These are phyloP conservation scores for Crioceris asparagi DNA, from an alignment of 2,888 invertebrate genomes.

Conservation along the genomic window DNA sequence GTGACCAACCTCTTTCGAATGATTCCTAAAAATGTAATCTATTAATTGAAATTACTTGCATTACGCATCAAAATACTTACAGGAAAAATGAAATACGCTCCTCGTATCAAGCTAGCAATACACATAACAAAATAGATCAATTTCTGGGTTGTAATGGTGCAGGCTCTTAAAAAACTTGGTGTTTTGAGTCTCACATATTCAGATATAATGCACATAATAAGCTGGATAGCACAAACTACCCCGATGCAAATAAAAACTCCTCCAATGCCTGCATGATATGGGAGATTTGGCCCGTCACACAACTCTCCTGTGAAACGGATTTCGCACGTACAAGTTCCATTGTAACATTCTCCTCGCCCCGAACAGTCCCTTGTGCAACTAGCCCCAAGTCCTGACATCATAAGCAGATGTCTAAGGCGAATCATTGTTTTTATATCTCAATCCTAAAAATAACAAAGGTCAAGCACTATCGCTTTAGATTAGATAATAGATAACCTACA, in stretches of 20 bases:
- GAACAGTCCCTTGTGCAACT: constrained; percentile 71
- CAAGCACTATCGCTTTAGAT: no score
- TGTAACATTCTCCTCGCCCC: constrained; percentile 83
- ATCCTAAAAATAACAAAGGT: no score
- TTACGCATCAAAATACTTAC: constrained; percentile 45
- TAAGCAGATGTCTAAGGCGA: constrained; percentile 35
- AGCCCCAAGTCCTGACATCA: constrained; percentile 33
- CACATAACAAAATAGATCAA: constrained; percentile 79
- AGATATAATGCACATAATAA: constrained; percentile 70
- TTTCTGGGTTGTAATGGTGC: constrained; percentile 83
- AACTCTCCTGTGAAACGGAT: constrained; percentile 76
- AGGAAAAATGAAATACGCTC: constrained; percentile 83
- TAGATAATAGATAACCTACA: no score
- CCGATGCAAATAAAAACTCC: constrained; percentile 75
- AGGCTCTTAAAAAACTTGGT: constrained; percentile 69
- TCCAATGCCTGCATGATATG: constrained; percentile 64
- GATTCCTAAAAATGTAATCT: constrained; percentile 50
- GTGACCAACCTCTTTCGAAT: constrained; percentile 75
- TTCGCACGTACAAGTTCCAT: constrained; percentile 86
- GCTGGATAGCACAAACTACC: constrained; percentile 71
- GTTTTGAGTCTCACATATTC: constrained; percentile 77
- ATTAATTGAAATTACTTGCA: background rate
- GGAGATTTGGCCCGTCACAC: constrained; percentile 73
- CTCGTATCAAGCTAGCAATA: constrained; percentile 72
- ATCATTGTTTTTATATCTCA: constrained; percentile 32